phyloP scores from a whole-genome alignment of 2,113 vertebrate genomes.

The Bambusicola thoracicus region DNA sequence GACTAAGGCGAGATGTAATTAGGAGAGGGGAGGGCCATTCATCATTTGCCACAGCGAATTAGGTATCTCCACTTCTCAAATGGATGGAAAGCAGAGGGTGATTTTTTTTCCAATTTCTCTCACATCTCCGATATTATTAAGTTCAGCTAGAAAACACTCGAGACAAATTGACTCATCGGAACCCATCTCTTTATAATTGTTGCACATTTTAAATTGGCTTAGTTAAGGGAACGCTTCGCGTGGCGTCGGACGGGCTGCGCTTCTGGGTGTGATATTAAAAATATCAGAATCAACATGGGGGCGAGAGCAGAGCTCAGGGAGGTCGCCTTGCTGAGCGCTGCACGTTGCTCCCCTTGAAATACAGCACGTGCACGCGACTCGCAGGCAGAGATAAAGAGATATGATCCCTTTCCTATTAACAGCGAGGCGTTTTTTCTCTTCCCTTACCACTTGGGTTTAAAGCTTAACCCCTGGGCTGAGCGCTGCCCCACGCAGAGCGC shows the following conservation, averaged over 20 bases:
- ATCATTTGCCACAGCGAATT: constrained; percentile 74
- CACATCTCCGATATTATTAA: constrained; percentile 58
- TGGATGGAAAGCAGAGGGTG: constrained; percentile 61
- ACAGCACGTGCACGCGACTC: neutral
- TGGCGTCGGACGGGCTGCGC: neutral
- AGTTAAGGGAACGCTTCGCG: constrained; percentile 20
- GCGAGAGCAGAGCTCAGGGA: neutral
- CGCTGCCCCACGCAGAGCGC: neutral
- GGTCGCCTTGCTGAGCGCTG: neutral
- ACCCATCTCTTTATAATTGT: constrained; percentile 66
- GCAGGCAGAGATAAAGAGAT: constrained; percentile 19
- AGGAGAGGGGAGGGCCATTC: constrained; percentile 71
- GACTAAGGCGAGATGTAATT: constrained; percentile 72
- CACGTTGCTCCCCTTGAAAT: neutral
- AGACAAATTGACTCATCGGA: constrained; percentile 61
- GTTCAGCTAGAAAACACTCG: constrained; percentile 54
- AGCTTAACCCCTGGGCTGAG: neutral
- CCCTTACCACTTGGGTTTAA: constrained; percentile 2
- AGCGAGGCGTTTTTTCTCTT: neutral
- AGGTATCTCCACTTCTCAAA: constrained; percentile 67
- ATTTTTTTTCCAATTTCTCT: constrained; percentile 56
- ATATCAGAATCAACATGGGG: neutral
- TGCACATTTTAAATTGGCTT: constrained; percentile 55
- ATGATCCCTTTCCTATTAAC: neutral
- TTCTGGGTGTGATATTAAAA: constrained; percentile 45